These are phyloP conservation scores for Porphyrio hochstetteri DNA, from an alignment of 2,113 vertebrate genomes.

Conservation along the genomic window DNA sequence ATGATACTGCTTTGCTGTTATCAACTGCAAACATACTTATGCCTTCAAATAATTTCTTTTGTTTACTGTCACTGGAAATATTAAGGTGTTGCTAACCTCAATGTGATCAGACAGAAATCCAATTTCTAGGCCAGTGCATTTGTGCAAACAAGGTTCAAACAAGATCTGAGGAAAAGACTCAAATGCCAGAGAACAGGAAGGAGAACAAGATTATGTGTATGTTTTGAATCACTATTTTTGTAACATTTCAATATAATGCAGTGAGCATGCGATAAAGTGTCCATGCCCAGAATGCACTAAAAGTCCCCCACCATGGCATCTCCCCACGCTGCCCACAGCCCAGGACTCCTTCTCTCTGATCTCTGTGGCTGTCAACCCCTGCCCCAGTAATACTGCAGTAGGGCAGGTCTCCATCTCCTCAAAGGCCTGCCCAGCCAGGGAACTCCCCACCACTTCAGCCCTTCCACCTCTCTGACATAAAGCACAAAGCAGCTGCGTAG, in stretches of 20 bases:
- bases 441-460: rapidly evolving
- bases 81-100: background rate
- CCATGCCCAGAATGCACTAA: background rate
- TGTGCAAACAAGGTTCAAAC: background rate
- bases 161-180: background rate
- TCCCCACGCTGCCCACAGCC: background rate
- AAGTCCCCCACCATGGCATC: rapidly evolving
- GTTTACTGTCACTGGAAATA: background rate
- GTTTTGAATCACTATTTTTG: background rate
- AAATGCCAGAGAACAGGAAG: background rate
- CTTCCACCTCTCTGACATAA: background rate
- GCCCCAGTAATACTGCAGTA: rapidly evolving
- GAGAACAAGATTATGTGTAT: background rate
- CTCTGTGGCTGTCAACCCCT: background rate
- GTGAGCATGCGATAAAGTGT: background rate
- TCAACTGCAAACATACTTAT: background rate
- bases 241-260: rapidly evolving
- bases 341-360: background rate
- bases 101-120: background rate
- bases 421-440: rapidly evolving
- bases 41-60: background rate
- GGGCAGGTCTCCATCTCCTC: background rate
- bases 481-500: background rate
- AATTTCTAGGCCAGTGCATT: background rate
- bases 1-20: background rate